These are phyloP conservation scores for Aethes cnicana DNA, from an alignment of 2,888 invertebrate species.

Conservation along the genomic window DNA sequence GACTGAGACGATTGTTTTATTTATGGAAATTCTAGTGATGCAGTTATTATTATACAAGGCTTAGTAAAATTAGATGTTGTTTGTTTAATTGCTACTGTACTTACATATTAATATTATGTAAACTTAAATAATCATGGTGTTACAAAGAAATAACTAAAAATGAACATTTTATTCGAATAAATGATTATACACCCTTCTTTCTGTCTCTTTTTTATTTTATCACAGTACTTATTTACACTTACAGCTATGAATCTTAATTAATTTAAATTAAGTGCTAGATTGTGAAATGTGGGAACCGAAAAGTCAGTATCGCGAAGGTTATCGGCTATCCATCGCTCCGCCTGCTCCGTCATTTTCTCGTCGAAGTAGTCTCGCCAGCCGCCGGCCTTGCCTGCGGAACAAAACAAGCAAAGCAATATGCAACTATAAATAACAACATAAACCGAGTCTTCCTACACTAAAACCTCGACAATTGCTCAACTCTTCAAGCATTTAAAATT, in stretches of 20 bases:
- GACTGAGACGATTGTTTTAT: slow-evolving; percentile 80
- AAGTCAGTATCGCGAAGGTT: slow-evolving; percentile 84
- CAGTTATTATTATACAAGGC: slow-evolving; percentile 32
- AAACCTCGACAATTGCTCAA: background rate
- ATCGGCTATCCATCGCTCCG: slow-evolving; percentile 86
- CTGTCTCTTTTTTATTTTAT: slow-evolving; percentile 51
- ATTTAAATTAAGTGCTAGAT: slow-evolving; percentile 12
- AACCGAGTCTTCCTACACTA: background rate
- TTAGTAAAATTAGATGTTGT: slow-evolving; percentile 42
- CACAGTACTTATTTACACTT: too few relatives aligned
- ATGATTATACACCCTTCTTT: slow-evolving; percentile 73
- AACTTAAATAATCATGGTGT: slow-evolving; percentile 64
- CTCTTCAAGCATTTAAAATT: too few relatives aligned
- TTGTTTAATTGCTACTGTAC: slow-evolving; percentile 63
- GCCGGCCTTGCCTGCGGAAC: slow-evolving; percentile 80
- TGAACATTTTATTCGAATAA: slow-evolving; percentile 79
- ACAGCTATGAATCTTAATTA: too few relatives aligned
- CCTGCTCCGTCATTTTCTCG: slow-evolving; percentile 84
- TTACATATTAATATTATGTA: slow-evolving; percentile 37
- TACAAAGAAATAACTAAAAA: slow-evolving; percentile 76
- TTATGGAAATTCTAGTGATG: slow-evolving; percentile 62
- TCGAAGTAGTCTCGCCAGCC: slow-evolving; percentile 89
- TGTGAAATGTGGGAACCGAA: slow-evolving; percentile 74
- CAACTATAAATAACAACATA: background rate
- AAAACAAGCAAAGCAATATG: background rate